Conservation (phyloP, 30 jellyfish, hydroid and myxozoan genomes). For the Hydra vulgaris region DNA sequence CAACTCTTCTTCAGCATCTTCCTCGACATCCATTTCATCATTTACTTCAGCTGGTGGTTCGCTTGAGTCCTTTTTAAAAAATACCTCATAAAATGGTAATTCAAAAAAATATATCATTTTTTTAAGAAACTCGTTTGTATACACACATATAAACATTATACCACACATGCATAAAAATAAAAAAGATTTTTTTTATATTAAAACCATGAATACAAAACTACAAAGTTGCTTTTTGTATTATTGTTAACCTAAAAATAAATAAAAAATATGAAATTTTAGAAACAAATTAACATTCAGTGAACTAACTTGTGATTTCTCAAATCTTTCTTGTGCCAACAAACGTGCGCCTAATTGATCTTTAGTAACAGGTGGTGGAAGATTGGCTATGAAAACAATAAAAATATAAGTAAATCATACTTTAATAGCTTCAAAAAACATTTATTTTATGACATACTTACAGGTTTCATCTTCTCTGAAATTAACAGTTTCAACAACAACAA, state of each 20-base stretch:
- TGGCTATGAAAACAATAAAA: constrained; percentile 35
- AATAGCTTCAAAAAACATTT: background rate
- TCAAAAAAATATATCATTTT: too few relatives aligned
- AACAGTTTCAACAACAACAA: constrained; percentile 93
- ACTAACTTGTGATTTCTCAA: constrained; percentile 70
- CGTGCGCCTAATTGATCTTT: constrained; percentile 97
- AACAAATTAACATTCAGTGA: too few relatives aligned
- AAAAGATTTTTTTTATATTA: too few relatives aligned
- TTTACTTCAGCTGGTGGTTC: constrained; percentile 64
- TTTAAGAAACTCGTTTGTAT: background rate
- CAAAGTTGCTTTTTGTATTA: too few relatives aligned
- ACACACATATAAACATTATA: background rate
- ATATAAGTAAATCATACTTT: background rate
- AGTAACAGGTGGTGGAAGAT: constrained; percentile 96
- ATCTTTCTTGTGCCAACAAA: constrained; percentile 82
- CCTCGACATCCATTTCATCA: constrained; percentile 98
- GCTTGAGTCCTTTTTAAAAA: constrained; percentile 23
- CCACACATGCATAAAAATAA: background rate
- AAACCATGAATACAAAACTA: too few relatives aligned
- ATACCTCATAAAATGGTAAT: background rate
- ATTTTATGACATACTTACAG: constrained; percentile 27
- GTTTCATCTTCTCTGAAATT: constrained; percentile 85
- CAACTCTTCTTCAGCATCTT: constrained; percentile 41
- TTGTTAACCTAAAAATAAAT: too few relatives aligned
- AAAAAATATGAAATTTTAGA: too few relatives aligned